Conservation (phyloP, 2,888 invertebrate genomes). For the Scaptomyza polygonia region DNA sequence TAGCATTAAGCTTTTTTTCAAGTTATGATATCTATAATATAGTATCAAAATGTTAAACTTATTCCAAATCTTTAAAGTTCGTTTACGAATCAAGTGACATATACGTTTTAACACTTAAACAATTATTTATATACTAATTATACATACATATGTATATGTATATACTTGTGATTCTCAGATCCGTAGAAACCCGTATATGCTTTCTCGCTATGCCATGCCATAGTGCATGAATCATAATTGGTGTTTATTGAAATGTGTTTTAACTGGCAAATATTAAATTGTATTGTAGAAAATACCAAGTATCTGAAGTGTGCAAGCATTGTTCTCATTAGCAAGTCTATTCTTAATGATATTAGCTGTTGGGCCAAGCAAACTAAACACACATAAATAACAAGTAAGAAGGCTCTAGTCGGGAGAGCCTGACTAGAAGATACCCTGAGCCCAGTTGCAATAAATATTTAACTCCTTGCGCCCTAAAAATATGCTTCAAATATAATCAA, state of each 20-base stretch:
- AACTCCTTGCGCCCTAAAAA: no score
- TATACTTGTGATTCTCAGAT: constrained; percentile 45
- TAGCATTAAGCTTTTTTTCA: neutral
- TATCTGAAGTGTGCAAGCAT: constrained; percentile 9
- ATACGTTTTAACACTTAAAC: neutral
- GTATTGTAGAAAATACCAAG: neutral
- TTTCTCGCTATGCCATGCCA: no score
- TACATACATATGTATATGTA: no score
- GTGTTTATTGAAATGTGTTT: constrained; percentile 22
- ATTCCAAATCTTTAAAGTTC: neutral
- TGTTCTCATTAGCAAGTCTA: constrained; percentile 40
- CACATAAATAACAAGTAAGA: no score
- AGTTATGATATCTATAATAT: neutral
- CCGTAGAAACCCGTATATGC: no score
- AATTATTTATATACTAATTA: constrained; percentile 1
- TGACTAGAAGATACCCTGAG: no score
- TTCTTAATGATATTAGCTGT: neutral
- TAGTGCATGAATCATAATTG: constrained; percentile 26
- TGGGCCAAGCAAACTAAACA: no score
- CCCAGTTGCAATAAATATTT: no score
- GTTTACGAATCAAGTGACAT: neutral
- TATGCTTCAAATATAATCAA: no score
- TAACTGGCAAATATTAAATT: constrained; percentile 42
- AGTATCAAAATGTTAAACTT: neutral
- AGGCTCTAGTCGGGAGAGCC: no score